Evolutionary conservation across 1,140 invertebrate genomes (phyloP).

Genomic region (Hydropsyche tenuis): DNA sequence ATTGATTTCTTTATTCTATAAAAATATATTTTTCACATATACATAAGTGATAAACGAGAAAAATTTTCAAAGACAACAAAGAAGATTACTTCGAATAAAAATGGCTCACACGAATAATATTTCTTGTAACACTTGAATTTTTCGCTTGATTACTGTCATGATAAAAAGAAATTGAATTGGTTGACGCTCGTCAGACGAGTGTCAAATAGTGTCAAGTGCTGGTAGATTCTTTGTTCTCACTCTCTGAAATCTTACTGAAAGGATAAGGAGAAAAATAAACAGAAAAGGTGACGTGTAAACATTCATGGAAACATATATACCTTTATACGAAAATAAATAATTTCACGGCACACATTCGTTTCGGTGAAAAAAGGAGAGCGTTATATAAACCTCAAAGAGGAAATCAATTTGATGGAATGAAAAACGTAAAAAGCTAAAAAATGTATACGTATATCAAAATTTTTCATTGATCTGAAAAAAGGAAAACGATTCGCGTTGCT

Average conservation of each 20-base stretch:
- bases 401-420: too few species aligned
- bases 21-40: too few species aligned
- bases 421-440: background rate
- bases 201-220: slow-evolving; percentile 31
- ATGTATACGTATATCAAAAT: background rate
- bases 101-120: too few species aligned
- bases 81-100: too few species aligned
- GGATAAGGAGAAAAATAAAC: slow-evolving; percentile 1
- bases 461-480: background rate
- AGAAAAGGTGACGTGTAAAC: background rate
- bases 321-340: background rate
- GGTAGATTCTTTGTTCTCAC: slow-evolving; percentile 18
- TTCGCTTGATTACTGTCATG: too few species aligned
- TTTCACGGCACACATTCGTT: background rate
- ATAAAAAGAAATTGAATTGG: slow-evolving; percentile 12
- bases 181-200: slow-evolving; percentile 19
- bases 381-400: too few species aligned
- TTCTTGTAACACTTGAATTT: too few species aligned
- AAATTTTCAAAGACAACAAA: too few species aligned
- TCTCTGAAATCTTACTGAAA: background rate
- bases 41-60: too few species aligned
- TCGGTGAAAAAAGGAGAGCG: background rate
- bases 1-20: too few species aligned
- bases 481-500: background rate
- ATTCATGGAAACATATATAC: background rate